phyloP scores from a whole-genome alignment of 1,140 invertebrate genomes.

The Lordiphosa collinella region DNA sequence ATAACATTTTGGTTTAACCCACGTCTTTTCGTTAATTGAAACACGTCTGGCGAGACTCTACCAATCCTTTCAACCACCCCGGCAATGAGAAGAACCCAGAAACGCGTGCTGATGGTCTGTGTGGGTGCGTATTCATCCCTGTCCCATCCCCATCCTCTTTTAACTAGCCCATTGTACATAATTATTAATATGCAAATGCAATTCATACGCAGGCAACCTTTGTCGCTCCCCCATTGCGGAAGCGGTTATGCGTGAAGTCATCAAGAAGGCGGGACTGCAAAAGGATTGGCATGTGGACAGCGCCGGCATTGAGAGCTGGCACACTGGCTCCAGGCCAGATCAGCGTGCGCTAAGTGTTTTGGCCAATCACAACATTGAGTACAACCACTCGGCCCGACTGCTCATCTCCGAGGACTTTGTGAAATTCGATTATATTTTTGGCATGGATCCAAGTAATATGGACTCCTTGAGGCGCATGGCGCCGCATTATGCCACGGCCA shows the following conservation, averaged over 20 bases:
- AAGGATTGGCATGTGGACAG: slow-evolving; percentile 92
- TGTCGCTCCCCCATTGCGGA: slow-evolving; percentile 96
- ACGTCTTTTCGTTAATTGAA: too few species aligned
- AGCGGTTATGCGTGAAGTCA: slow-evolving; percentile 90
- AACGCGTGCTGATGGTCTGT: slow-evolving; percentile 80
- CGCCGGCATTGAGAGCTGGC: slow-evolving; percentile 90
- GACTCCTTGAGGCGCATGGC: slow-evolving; percentile 83
- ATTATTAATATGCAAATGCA: slow-evolving; percentile 20
- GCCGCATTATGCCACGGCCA: slow-evolving; percentile 84
- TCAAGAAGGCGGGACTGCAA: slow-evolving; percentile 83
- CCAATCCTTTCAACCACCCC: slow-evolving; percentile 7
- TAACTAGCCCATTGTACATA: background rate
- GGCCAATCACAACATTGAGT: slow-evolving; percentile 85
- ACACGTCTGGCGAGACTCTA: too few species aligned
- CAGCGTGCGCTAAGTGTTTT: slow-evolving; percentile 85
- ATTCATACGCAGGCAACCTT: slow-evolving; percentile 86
- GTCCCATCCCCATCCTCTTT: background rate
- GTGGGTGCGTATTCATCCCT: slow-evolving; percentile 73
- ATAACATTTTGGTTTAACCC: too few species aligned
- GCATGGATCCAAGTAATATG: slow-evolving; percentile 93
- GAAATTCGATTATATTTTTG: slow-evolving; percentile 91
- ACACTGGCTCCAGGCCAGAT: slow-evolving; percentile 89
- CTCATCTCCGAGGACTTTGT: slow-evolving; percentile 86
- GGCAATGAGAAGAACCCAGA: slow-evolving; percentile 13
- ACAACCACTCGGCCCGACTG: slow-evolving; percentile 87